phyloP scores from a whole-genome alignment of 2,888 invertebrate species.

The Drosophila neonasuta region DNA sequence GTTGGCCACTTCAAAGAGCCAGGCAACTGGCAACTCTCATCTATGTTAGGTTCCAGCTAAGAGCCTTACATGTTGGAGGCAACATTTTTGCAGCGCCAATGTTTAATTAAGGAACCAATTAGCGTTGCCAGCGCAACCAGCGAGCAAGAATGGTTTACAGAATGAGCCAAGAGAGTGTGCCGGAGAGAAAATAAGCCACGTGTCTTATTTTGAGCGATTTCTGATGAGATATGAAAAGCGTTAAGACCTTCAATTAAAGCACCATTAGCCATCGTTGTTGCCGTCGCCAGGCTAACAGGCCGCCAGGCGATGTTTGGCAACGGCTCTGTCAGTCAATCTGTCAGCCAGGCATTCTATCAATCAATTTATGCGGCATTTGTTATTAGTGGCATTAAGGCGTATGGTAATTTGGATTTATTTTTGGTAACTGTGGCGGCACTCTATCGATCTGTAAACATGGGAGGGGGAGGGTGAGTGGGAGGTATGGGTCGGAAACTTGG shows the following conservation, averaged over 20 bases:
- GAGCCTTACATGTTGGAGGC: conserved; percentile 24
- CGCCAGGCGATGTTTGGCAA: conserved; percentile 1
- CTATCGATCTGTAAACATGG: conserved; percentile 40
- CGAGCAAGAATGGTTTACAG: background rate
- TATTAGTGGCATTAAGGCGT: conserved; percentile 35
- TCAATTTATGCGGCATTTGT: conserved; percentile 23
- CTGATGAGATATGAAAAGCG: conserved; percentile 60
- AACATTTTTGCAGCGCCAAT: conserved; percentile 24
- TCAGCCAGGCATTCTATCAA: conserved; percentile 26
- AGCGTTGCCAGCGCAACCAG: conserved; percentile 49
- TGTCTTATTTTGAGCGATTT: conserved; percentile 23
- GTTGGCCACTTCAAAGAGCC: conserved; percentile 48
- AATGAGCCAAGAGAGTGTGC: background rate
- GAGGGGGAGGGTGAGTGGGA: no score
- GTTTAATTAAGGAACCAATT: conserved; percentile 70
- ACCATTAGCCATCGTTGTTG: conserved; percentile 41
- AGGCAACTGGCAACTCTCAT: conserved; percentile 2
- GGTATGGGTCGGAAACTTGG: conserved; percentile 13
- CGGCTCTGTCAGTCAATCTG: conserved; percentile 27
- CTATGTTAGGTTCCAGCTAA: conserved; percentile 2
- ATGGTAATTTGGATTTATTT: conserved; percentile 59
- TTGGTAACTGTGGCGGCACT: conserved; percentile 34
- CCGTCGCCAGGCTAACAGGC: background rate
- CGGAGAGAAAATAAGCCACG: conserved; percentile 29
- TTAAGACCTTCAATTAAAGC: conserved; percentile 63